phyloP scores from a whole-genome alignment of 2,113 vertebrate genomes.

The Callocephalon fimbriatum region DNA sequence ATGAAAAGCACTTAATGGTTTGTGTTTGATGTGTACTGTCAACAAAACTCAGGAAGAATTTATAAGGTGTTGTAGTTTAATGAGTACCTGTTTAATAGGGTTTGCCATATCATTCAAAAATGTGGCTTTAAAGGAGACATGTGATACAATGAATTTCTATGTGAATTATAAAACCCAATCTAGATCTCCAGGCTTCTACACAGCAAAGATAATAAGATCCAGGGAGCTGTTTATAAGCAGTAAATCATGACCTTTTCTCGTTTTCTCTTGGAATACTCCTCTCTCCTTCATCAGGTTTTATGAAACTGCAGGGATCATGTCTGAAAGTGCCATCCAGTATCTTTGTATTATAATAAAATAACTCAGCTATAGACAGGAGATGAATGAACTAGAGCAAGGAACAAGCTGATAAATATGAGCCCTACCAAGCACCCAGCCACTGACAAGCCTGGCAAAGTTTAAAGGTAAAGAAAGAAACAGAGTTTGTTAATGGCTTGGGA shows the following conservation, averaged over 20 bases:
- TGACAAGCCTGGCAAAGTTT: background rate
- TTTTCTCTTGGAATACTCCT: constrained; percentile 48
- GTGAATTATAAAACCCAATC: constrained; percentile 45
- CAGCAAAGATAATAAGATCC: constrained; percentile 30
- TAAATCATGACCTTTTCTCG: constrained; percentile 2
- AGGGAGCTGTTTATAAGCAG: constrained; percentile 18
- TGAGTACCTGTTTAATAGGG: constrained; percentile 52
- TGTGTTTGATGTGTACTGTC: constrained; percentile 52
- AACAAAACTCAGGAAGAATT: constrained; percentile 51
- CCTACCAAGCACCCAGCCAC: background rate
- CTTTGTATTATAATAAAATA: background rate
- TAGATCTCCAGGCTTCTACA: constrained; percentile 15
- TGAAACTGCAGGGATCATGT: constrained; percentile 12
- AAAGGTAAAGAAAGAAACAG: background rate
- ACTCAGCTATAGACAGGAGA: background rate
- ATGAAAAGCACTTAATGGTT: constrained; percentile 52
- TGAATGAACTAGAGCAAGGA: background rate
- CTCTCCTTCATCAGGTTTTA: constrained; percentile 38
- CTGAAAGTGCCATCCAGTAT: background rate
- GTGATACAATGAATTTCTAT: constrained; percentile 17
- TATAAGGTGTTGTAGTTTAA: constrained; percentile 54
- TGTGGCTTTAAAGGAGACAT: background rate
- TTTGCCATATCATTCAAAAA: constrained; percentile 52
- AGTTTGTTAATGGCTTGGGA: background rate
- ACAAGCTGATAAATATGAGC: background rate